Evolutionary conservation across 2,888 invertebrate genomes (phyloP).

Genomic region (Drosophila tripunctata): DNA sequence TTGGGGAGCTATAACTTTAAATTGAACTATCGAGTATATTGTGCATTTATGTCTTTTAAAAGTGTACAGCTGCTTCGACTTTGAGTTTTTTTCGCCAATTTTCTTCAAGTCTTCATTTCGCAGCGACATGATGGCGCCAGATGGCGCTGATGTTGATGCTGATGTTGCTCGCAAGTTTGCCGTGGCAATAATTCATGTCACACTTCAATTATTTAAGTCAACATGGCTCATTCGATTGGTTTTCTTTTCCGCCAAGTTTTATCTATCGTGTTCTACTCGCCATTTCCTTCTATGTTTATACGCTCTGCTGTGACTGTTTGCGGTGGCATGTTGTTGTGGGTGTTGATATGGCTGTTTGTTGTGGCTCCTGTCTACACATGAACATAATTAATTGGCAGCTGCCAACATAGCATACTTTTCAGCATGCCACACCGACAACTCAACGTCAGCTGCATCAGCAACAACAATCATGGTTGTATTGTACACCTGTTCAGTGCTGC

Average conservation of each 20-base stretch:
- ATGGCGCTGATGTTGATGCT: conserved; percentile 4
- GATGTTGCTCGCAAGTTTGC: conserved; percentile 8
- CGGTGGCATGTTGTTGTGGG: no score
- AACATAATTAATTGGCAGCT: conserved; percentile 68
- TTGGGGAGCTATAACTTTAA: not conserved
- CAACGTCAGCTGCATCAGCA: conserved; percentile 13
- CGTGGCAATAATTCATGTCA: conserved; percentile 49
- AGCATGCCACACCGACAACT: not conserved
- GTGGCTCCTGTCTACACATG: conserved; percentile 17
- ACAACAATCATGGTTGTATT: not conserved
- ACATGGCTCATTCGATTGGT: conserved; percentile 38
- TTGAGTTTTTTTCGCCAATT: not conserved
- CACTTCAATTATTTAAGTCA: conserved; percentile 62
- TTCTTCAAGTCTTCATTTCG: not conserved
- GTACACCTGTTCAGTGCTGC: not conserved
- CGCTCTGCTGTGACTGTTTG: not conserved
- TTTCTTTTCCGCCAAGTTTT: conserved; percentile 3
- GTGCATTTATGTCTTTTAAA: not conserved
- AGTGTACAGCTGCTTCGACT: conserved; percentile 1
- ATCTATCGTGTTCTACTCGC: not conserved
- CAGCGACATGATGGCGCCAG: conserved; percentile 16
- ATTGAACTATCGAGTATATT: not conserved
- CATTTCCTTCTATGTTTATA: not conserved
- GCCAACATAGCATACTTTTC: conserved; percentile 39
- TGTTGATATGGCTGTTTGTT: conserved; percentile 9